Percentiles rank a stretch among this genome's conserved stretches.
phyloP scores from a whole-genome alignment of 64 coral and sea anemone genomes.

The Porites lutea region DNA sequence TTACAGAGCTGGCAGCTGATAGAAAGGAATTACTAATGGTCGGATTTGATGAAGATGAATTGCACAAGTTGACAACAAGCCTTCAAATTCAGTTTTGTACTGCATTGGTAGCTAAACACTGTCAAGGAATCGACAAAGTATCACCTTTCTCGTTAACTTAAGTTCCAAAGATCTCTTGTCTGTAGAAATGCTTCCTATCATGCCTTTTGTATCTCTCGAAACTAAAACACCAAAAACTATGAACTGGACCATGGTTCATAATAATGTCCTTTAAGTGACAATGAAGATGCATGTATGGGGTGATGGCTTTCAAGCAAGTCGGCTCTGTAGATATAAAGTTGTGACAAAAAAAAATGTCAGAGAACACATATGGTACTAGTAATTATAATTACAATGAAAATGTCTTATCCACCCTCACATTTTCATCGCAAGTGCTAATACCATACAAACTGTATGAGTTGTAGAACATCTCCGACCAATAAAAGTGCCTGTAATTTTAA shows the following conservation, averaged over 20 bases:
- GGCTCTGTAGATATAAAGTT: conserved; percentile 23
- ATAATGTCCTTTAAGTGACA: conserved; percentile 29
- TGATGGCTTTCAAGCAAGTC: conserved; percentile 37
- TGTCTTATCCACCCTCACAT: too few species aligned
- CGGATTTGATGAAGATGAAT: too few species aligned
- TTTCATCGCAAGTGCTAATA: too few species aligned
- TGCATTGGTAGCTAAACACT: not conserved
- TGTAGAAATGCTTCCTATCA: conserved; percentile 23
- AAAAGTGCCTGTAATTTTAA: too few species aligned
- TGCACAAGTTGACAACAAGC: not conserved
- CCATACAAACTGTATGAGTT: too few species aligned
- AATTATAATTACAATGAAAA: too few species aligned
- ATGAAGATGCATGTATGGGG: conserved; percentile 36
- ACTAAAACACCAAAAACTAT: conserved; percentile 53
- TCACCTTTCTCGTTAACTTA: conserved; percentile 42
- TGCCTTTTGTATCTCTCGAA: conserved; percentile 55
- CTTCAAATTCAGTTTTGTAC: not conserved
- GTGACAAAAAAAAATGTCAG: not conserved
- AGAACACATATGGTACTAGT: too few species aligned
- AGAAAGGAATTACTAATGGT: too few species aligned
- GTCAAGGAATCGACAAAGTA: conserved; percentile 2
- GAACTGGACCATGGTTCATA: conserved; percentile 29
- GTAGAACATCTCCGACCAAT: too few species aligned
- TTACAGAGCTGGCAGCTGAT: too few species aligned
- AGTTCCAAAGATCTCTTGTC: conserved; percentile 65